Evolutionary conservation across 2,113 vertebrate species (phyloP), one percentile per base, ranked within the genome.

Genomic region (Piprites chloris): DNA sequence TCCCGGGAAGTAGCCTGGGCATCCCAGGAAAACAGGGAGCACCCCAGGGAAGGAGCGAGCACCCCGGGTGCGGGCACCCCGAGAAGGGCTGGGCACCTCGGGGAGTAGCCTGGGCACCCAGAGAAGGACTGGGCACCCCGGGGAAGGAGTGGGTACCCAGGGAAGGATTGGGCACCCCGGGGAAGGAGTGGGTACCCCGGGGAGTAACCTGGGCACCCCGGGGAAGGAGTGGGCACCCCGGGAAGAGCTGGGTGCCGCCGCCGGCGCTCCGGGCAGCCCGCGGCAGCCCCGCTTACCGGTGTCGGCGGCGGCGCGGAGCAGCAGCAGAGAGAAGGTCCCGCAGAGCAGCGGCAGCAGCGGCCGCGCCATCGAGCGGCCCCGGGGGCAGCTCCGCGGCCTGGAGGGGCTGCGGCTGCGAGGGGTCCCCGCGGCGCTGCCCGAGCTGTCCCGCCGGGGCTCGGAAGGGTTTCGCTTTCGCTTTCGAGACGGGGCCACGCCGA

Each of bases 261-360:
- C 35, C 11, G 24, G 39, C 13, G 30, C 8, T 20, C 14, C 9
- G 33, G 19, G 46, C 16, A 23, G 32, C 63, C 15, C 30, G 23
- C n/a, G 6, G 6, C 5, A 39, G 39, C 19, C 10, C 5, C 42
- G 8, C 92, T 92, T 94, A 95, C 95, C 95, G 62, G 35, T 62
- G 20, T 37, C 62, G 22, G 62, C 37, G 61, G 59, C 33, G 61
- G 9, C 14, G 46, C 66, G 21, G 69, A 85, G 68, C 78, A 91
- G 73, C 68, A 85, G 82, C 3, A 95, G 23, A 14, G 53, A 44
- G 68, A 24, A 11, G 42, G 63, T 1, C 2, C 13, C 76, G 85
- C 55, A 95, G 44, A 96, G 77, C 58, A 93, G 55, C 47, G n/a
- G 77, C 73, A 77, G 71, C 75, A 28, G 74, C 49, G 42, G 58